Base-by-base conservation (phyloP, 2,888 invertebrate genomes). In the Pristionchus exspectatus region DNA sequence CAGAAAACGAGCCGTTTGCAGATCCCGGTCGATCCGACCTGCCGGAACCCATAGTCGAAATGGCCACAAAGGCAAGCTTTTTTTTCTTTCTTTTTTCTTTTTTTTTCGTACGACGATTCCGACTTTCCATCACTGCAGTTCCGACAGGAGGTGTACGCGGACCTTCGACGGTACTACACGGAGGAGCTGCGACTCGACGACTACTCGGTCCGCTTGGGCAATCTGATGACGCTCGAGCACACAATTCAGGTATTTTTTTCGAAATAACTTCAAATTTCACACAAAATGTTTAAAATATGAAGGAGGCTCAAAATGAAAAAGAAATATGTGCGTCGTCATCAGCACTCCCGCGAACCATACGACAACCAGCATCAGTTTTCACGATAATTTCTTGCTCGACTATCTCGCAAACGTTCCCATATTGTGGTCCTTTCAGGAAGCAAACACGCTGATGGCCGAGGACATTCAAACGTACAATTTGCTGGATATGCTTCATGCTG, bases 211-310 rank as follows among this genome's bases (percentile, higher is more conserved):
- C 33, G 81, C 12, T 54, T 81, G 81, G 81, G 81, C 54, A 81
- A 81, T 14, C 50, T 81, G 50, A 81, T 81, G 81, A 81, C 81
- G n/a, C 9, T 81, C n/a, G 81, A 81, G 81, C 81, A 81, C 54
- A 54, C 50, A 12, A 54, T 81, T 14, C 81, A 81, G 81, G 77
- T 77, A 44, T 63, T 24, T 63, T 24, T 63, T 63, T 24, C 3
- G 7, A 63, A 63, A n/a, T n/a, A n/a, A n/a, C n/a, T n/a, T n/a
- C n/a, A n/a, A n/a, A n/a, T n/a, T n/a, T n/a, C n/a, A n/a, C n/a
- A n/a, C n/a, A n/a, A n/a, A n/a, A n/a, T n/a, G n/a, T n/a, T n/a
- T n/a, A n/a, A n/a, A n/a, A n/a, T n/a, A n/a, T n/a, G n/a, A n/a
- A n/a, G n/a, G n/a, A n/a, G n/a, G n/a, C n/a, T n/a, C n/a, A n/a